phyloP scores from a whole-genome alignment of 2,113 vertebrate species.

The Strigops habroptila region DNA sequence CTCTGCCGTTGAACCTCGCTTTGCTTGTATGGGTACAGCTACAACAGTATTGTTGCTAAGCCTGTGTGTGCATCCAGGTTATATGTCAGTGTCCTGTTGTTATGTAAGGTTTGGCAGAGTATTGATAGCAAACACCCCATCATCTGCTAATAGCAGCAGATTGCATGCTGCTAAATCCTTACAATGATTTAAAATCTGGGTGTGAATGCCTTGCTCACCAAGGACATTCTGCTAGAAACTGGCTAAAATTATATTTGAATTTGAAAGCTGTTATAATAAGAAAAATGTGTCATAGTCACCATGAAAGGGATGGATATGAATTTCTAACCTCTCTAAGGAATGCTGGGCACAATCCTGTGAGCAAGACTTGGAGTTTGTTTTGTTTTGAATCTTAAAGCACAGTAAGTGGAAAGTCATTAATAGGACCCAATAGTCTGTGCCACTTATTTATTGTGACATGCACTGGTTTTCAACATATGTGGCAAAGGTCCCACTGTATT shows the following conservation, averaged over 20 bases:
- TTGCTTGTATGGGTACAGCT: background rate
- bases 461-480: background rate
- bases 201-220: background rate
- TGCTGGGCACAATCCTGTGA: background rate
- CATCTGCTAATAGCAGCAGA: background rate
- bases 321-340: background rate
- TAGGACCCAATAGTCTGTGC: background rate
- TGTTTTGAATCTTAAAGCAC: background rate
- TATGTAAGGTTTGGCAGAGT: background rate
- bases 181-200: background rate
- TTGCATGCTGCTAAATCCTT: background rate
- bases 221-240: background rate
- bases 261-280: background rate
- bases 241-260: background rate
- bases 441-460: background rate
- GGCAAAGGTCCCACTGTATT: background rate
- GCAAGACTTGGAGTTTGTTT: background rate
- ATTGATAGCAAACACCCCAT: background rate
- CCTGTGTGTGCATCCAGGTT: rapidly evolving
- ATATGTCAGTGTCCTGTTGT: rapidly evolving
- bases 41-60: background rate
- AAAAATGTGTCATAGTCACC: background rate
- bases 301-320: background rate
- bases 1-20: background rate
- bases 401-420: background rate